Conservation (phyloP, 2,888 invertebrate species). For the Pasiphila rectangulata region DNA sequence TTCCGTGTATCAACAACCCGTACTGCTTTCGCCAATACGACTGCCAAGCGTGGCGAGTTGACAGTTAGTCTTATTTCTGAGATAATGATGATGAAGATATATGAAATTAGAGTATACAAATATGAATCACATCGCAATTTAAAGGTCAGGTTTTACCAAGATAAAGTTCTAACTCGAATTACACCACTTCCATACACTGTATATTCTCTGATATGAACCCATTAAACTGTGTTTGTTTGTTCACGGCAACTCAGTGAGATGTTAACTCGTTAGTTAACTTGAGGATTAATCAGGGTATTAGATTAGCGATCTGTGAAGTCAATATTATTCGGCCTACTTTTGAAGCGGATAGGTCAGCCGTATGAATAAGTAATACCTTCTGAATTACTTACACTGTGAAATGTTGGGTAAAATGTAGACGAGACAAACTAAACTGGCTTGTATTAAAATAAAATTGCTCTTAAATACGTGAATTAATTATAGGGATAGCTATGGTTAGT, state of each 20-base stretch:
- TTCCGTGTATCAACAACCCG: no score
- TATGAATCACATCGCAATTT: background rate
- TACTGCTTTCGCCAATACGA: no score
- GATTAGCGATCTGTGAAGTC: slow-evolving; percentile 29
- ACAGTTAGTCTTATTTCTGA: no score
- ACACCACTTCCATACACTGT: slow-evolving; percentile 6
- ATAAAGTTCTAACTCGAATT: background rate
- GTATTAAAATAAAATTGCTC: no score
- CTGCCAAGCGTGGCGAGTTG: no score
- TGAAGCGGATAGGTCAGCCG: slow-evolving; percentile 12
- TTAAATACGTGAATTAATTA: no score
- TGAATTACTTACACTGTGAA: no score
- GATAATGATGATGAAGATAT: slow-evolving; percentile 1
- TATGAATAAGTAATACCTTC: background rate
- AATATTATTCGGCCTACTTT: slow-evolving; percentile 15
- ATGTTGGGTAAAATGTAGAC: no score
- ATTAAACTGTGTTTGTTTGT: slow-evolving; percentile 61
- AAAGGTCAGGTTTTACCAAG: background rate
- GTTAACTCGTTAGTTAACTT: slow-evolving; percentile 50
- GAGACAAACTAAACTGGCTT: no score
- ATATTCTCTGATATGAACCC: slow-evolving; percentile 25
- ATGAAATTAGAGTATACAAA: no score
- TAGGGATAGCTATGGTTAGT: no score
- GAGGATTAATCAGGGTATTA: slow-evolving; percentile 48
- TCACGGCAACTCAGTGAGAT: slow-evolving; percentile 54